Evolutionary conservation across 1,140 invertebrate genomes (phyloP).

Genomic region (Solenopsis fugax): DNA sequence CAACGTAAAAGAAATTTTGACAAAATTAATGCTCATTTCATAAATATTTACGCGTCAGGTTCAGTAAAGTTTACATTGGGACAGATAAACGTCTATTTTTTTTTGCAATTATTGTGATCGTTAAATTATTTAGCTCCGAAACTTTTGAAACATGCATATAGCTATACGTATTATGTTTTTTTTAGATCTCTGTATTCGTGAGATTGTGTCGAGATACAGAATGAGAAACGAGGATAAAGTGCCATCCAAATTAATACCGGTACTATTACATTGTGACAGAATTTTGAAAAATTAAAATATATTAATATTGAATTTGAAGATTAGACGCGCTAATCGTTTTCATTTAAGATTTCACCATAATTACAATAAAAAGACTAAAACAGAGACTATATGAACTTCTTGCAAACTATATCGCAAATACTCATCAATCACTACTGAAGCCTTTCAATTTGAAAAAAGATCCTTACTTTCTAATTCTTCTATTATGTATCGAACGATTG

Average conservation of each 20-base stretch:
- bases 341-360: constrained; percentile 20
- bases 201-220: constrained; percentile 40
- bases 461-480: constrained; percentile 57
- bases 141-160: constrained; percentile 23
- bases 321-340: constrained; percentile 11
- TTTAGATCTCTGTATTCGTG: constrained; percentile 39
- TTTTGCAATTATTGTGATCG: background rate
- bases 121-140: constrained; percentile 2
- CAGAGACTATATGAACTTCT: constrained; percentile 22
- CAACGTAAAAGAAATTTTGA: background rate
- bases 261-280: background rate
- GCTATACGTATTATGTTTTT: constrained; percentile 12
- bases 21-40: background rate
- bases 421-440: constrained; percentile 1
- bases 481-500: constrained; percentile 35
- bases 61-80: background rate
- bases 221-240: constrained; percentile 53
- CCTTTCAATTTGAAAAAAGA: constrained; percentile 40
- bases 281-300: constrained; percentile 28
- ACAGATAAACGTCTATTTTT: background rate
- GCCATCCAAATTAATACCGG: constrained; percentile 24
- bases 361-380: constrained; percentile 28
- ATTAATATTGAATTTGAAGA: constrained; percentile 5
- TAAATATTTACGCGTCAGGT: background rate
- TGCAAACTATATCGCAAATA: constrained; percentile 4